Evolutionary conservation across 2,888 invertebrate species (phyloP).

Genomic region (Drosophila meridiana): DNA sequence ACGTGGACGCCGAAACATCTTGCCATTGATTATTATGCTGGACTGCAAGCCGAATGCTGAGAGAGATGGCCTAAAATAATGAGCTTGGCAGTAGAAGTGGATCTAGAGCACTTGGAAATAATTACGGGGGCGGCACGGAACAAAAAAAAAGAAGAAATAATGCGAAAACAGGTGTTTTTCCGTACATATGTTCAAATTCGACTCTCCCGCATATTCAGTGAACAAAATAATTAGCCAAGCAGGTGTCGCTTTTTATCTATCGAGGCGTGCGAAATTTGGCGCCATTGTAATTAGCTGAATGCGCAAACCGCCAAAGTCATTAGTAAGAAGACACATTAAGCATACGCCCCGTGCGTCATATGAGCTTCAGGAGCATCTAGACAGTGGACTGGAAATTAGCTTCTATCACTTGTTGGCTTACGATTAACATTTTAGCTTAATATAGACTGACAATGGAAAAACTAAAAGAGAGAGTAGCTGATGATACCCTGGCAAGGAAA

Average conservation of each 20-base stretch:
- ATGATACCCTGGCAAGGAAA: conserved; percentile 15
- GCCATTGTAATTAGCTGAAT: conserved; percentile 49
- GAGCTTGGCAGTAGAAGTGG: conserved; percentile 6
- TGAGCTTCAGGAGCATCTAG: conserved; percentile 13
- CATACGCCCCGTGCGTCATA: conserved; percentile 27
- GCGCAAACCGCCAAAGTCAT: conserved; percentile 41
- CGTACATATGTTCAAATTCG: conserved; percentile 40
- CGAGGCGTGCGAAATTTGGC: conserved; percentile 23
- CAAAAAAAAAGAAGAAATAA: conserved; percentile 1
- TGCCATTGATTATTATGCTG: conserved; percentile 41
- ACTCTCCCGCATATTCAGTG: conserved; percentile 53
- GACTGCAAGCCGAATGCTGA: conserved; percentile 25
- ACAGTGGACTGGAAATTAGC: conserved; percentile 18
- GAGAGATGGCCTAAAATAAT: not conserved
- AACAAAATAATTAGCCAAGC: conserved; percentile 70
- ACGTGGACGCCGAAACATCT: conserved; percentile 2
- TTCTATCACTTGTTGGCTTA: conserved; percentile 41
- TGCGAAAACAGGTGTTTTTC: conserved; percentile 45
- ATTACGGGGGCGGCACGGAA: conserved; percentile 24
- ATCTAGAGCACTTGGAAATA: conserved; percentile 34
- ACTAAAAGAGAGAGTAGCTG: conserved; percentile 8
- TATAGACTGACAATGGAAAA: conserved; percentile 35
- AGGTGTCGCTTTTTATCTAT: conserved; percentile 34
- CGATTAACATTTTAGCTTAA: conserved; percentile 61
- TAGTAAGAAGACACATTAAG: conserved; percentile 45